These are phyloP conservation scores for Apodemia mormo DNA, from an alignment of 2,888 invertebrate genomes.

Conservation along the genomic window DNA sequence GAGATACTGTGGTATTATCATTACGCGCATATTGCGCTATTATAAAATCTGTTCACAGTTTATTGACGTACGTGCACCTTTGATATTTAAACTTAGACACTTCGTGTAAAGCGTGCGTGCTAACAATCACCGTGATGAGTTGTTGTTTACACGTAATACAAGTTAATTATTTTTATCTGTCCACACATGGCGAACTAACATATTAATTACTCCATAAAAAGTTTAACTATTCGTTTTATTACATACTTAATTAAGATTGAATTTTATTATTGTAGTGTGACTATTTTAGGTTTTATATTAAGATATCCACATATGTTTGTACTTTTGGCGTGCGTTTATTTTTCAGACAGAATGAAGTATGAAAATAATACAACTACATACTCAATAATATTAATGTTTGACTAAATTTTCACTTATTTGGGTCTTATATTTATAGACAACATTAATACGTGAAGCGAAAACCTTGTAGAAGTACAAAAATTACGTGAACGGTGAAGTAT, in stretches of 20 bases:
- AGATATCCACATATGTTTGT: too few species aligned
- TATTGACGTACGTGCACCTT: background rate
- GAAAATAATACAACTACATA: too few species aligned
- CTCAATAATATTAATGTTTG: too few species aligned
- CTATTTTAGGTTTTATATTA: slow-evolving; percentile 28
- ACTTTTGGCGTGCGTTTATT: too few species aligned
- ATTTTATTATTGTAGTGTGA: slow-evolving; percentile 25
- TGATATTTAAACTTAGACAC: slow-evolving; percentile 47
- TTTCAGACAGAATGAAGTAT: too few species aligned
- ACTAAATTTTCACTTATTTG: too few species aligned
- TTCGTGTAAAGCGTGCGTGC: slow-evolving; percentile 58
- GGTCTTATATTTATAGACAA: too few species aligned
- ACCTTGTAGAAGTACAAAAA: too few species aligned
- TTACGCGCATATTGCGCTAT: background rate
- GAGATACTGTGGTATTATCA: background rate
- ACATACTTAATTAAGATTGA: slow-evolving; percentile 18
- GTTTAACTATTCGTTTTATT: slow-evolving; percentile 34
- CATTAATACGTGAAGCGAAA: too few species aligned
- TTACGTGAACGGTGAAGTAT: too few species aligned
- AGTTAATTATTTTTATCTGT: slow-evolving; percentile 61
- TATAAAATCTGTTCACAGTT: background rate
- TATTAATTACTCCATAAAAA: slow-evolving; percentile 51
- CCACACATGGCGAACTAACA: slow-evolving; percentile 51
- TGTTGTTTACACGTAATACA: slow-evolving; percentile 68
- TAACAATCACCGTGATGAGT: slow-evolving; percentile 62